These are phyloP conservation scores for Sylvietta virens DNA, from an alignment of 2,113 vertebrate genomes.

Conservation along the genomic window DNA sequence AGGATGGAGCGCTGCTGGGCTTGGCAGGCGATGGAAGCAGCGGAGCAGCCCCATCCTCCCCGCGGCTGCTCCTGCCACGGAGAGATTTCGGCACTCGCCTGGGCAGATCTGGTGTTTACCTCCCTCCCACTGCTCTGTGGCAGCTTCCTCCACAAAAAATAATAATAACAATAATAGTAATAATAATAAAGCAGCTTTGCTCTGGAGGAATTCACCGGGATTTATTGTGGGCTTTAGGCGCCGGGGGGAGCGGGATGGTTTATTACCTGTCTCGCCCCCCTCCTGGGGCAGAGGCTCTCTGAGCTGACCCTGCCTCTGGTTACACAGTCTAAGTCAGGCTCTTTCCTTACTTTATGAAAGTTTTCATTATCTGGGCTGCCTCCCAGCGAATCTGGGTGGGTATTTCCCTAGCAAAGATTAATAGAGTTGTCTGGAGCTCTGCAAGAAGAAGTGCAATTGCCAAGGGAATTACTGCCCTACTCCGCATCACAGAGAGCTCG, in stretches of 20 bases:
- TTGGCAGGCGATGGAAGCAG: not conserved
- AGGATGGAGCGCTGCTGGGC: not conserved
- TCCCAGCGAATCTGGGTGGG: constrained; percentile 14
- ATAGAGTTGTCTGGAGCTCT: constrained; percentile 32
- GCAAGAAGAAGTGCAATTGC: not conserved
- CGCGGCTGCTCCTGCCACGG: not conserved
- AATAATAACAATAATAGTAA: not conserved
- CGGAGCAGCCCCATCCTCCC: not conserved
- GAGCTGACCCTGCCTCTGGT: constrained; percentile 41
- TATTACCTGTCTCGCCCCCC: constrained; percentile 26
- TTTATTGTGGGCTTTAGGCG: not conserved
- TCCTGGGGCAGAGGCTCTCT: not conserved
- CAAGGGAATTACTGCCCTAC: not conserved
- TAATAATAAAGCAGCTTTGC: not conserved
- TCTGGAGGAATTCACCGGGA: not conserved
- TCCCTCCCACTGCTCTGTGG: not conserved
- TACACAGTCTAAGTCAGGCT: not conserved
- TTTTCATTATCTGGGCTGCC: constrained; percentile 41
- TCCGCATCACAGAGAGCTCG: accelerated
- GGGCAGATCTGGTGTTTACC: constrained; percentile 30
- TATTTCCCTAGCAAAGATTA: constrained; percentile 25
- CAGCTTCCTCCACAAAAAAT: constrained; percentile 3
- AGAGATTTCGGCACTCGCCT: not conserved
- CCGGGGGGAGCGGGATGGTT: not conserved
- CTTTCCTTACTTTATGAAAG: constrained; percentile 15